Conservation (phyloP, 2,797 vertebrate genomes). For the Muscicapa striata region DNA sequence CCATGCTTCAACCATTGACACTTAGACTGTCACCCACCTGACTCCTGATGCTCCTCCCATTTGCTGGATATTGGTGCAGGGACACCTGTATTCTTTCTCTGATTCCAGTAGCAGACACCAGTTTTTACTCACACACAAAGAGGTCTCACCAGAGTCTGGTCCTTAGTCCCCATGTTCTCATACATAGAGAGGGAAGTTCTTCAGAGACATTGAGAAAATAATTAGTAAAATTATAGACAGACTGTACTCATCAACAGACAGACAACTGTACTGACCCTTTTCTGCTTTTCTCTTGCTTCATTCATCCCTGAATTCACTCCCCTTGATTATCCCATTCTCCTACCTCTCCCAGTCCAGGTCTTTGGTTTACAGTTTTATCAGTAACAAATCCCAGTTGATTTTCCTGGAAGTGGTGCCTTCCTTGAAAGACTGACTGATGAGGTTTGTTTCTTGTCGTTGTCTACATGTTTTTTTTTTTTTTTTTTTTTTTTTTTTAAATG, state of each 20-base stretch:
- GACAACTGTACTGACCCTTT: not conserved
- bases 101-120: not conserved
- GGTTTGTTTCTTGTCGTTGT: not conserved
- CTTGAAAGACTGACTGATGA: not conserved
- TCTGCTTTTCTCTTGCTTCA: not conserved
- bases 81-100: no score
- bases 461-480: not conserved
- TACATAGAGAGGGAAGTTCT: not conserved
- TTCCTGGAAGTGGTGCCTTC: not conserved
- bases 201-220: not conserved
- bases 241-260: not conserved
- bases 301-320: not conserved
- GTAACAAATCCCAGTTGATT: not conserved
- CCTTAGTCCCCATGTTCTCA: not conserved
- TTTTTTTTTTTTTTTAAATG: not conserved
- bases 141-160: not conserved
- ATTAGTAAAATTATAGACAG: not conserved
- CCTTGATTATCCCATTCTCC: no score
- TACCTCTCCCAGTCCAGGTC: fast-evolving
- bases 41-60: fast-evolving
- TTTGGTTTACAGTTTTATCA: not conserved
- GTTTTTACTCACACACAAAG: not conserved
- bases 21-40: fast-evolving
- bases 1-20: fast-evolving
- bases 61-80: not conserved